Conservation (phyloP, 37 sponge, comb jelly and placozoan genomes). For the Aphrocallistes beatrix region DNA sequence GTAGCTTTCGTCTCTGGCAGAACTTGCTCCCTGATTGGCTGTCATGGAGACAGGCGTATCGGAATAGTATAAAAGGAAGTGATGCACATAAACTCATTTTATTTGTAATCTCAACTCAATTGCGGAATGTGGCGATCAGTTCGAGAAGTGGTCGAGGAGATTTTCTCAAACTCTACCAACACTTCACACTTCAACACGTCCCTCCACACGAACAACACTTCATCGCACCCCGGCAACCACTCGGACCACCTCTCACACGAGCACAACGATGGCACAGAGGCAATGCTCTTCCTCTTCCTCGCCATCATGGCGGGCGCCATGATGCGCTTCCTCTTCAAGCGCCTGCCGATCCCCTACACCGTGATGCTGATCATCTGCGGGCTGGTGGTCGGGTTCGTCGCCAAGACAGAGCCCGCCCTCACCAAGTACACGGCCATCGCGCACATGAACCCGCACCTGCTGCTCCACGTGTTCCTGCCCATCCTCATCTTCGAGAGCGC, state of each 20-base stretch:
- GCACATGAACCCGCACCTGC: slow-evolving; percentile 66
- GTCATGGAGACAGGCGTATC: neutral
- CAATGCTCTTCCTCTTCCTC: neutral
- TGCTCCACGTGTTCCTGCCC: slow-evolving; percentile 74
- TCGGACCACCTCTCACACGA: neutral
- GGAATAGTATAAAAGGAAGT: neutral
- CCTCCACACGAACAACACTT: neutral
- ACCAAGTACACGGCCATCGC: slow-evolving; percentile 47
- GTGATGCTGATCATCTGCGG: slow-evolving; percentile 65
- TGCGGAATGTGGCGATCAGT: neutral
- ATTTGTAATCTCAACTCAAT: neutral
- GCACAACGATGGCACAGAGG: neutral
- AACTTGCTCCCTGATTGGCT: slow-evolving; percentile 9
- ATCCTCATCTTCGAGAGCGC: slow-evolving; percentile 85
- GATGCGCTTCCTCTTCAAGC: slow-evolving; percentile 50
- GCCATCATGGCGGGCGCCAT: slow-evolving; percentile 34
- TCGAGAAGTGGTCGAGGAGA: neutral
- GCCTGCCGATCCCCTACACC: slow-evolving; percentile 74
- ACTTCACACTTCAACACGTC: neutral
- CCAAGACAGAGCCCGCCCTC: slow-evolving; percentile 21
- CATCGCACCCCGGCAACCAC: too few species aligned
- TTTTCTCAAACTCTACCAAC: neutral
- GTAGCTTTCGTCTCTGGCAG: neutral
- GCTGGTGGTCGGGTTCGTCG: slow-evolving; percentile 39
- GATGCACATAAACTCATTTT: neutral